Conservation (phyloP, 2,888 invertebrate species). For the Argynnis bischoffii region DNA sequence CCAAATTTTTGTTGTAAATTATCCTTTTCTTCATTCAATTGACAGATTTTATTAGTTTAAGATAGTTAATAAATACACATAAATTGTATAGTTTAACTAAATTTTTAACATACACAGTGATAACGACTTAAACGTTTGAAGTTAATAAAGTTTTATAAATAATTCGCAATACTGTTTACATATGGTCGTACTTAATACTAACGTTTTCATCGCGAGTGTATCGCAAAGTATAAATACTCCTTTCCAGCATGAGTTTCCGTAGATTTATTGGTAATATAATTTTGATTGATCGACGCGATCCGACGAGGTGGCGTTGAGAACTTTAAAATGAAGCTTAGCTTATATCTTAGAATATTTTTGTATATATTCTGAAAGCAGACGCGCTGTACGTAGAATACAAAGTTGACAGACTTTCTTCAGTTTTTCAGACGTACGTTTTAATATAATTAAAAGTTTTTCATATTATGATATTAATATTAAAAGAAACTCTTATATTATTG, state of each 20-base stretch:
- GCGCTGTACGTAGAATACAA: not conserved
- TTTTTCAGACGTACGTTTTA: not conserved
- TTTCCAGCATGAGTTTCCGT: slow-evolving; percentile 58
- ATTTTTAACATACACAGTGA: too few relatives aligned
- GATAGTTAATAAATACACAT: too few relatives aligned
- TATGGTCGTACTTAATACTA: not conserved
- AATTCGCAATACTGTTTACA: too few relatives aligned
- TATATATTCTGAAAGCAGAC: slow-evolving; percentile 17
- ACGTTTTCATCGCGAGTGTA: not conserved
- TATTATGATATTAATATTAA: too few relatives aligned
- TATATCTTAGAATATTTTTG: slow-evolving; percentile 57
- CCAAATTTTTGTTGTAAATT: too few relatives aligned
- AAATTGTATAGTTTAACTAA: too few relatives aligned
- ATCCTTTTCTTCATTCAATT: too few relatives aligned
- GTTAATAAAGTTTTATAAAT: too few relatives aligned
- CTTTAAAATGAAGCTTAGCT: slow-evolving; percentile 60
- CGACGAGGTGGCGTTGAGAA: slow-evolving; percentile 54
- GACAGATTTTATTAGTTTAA: too few relatives aligned
- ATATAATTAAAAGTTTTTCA: not conserved
- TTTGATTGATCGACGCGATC: slow-evolving; percentile 77
- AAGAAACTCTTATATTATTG: too few relatives aligned
- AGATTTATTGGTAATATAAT: slow-evolving; percentile 81
- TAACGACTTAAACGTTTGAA: too few relatives aligned
- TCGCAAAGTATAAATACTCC: slow-evolving; percentile 15
- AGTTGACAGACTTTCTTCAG: slow-evolving; percentile 5